A percentile compares a stretch with the other conserved stretches of the same genome.
These are phyloP conservation scores for Orussus abietinus DNA, from an alignment of 1,140 invertebrate species.

Conservation along the genomic window DNA sequence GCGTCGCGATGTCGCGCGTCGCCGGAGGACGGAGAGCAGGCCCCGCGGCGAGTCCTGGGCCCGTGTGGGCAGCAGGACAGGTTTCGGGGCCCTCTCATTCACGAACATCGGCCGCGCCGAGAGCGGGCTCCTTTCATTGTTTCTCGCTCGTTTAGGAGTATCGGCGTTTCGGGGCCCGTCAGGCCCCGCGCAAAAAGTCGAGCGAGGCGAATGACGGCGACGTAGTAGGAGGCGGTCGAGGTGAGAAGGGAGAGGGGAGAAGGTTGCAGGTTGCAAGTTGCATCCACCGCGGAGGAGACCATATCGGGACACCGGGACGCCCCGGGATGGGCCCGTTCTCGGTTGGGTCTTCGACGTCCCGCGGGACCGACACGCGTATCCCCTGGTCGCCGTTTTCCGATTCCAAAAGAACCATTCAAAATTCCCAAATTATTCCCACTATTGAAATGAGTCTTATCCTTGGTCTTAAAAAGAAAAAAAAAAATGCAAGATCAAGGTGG, in stretches of 20 bases:
- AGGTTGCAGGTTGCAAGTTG: too few relatives aligned
- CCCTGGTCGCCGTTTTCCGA: too few relatives aligned
- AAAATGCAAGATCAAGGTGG: too few relatives aligned
- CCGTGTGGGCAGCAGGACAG: constrained; percentile 35
- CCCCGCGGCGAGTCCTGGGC: constrained; percentile 17
- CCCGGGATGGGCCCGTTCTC: neutral
- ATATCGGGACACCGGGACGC: constrained; percentile 22
- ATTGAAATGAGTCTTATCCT: too few relatives aligned
- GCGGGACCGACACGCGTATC: neutral
- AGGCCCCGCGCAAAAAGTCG: constrained; percentile 35
- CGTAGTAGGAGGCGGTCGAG: too few relatives aligned
- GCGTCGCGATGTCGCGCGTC: constrained; percentile 27
- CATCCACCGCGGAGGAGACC: constrained; percentile 27
- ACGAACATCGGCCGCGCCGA: constrained; percentile 25
- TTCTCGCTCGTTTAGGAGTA: constrained; percentile 36
- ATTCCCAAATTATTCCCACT: too few relatives aligned
- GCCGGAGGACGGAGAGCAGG: constrained; percentile 27
- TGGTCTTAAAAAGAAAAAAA: too few relatives aligned
- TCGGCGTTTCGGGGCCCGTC: constrained; percentile 30
- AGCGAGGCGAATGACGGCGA: constrained; percentile 30
- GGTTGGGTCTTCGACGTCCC: neutral
- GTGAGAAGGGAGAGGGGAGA: too few relatives aligned
- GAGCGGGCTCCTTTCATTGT: constrained; percentile 39
- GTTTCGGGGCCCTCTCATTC: constrained; percentile 38
- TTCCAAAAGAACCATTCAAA: too few relatives aligned